A percentile compares a stretch with the other conserved stretches of the same genome.
Evolutionary conservation across 2,888 invertebrate species (phyloP).

Genomic region (Agrochola lychnidis): DNA sequence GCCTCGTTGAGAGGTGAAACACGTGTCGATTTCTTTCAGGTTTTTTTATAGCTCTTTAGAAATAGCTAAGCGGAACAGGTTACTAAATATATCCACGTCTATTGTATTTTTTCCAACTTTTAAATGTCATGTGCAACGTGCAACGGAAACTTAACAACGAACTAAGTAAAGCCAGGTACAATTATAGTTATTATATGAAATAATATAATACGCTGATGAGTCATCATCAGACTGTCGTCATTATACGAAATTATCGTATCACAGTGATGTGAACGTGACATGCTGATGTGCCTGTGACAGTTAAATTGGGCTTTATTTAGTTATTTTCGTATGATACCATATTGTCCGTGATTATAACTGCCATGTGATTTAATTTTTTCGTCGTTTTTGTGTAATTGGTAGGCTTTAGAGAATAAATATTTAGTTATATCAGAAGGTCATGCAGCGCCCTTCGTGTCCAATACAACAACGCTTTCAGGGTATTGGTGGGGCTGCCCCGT

Average conservation of each 20-base stretch:
- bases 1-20: too few species aligned
- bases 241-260: constrained; percentile 55
- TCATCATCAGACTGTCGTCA: constrained; percentile 50
- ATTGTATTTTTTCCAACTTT: not conserved
- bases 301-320: constrained; percentile 39
- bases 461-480: too few species aligned
- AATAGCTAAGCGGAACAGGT: too few species aligned
- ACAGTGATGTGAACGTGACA: constrained; percentile 19
- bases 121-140: constrained; percentile 24
- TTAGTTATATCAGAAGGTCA: not conserved
- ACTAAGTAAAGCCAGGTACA: constrained; percentile 9
- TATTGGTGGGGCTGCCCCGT: too few species aligned
- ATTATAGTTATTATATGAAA: constrained; percentile 39
- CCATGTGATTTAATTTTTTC: not conserved
- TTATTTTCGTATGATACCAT: constrained; percentile 30
- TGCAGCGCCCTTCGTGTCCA: too few species aligned
- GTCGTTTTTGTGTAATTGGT: not conserved
- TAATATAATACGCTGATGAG: constrained; percentile 43
- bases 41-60: not conserved
- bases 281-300: constrained; percentile 45
- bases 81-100: too few species aligned
- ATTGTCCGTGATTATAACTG: constrained; percentile 16
- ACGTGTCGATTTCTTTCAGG: too few species aligned
- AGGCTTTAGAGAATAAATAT: not conserved
- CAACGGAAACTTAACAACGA: constrained; percentile 48